Evolutionary conservation across 2,113 vertebrate genomes (phyloP).

Genomic region (Triplophysa tibetana): DNA sequence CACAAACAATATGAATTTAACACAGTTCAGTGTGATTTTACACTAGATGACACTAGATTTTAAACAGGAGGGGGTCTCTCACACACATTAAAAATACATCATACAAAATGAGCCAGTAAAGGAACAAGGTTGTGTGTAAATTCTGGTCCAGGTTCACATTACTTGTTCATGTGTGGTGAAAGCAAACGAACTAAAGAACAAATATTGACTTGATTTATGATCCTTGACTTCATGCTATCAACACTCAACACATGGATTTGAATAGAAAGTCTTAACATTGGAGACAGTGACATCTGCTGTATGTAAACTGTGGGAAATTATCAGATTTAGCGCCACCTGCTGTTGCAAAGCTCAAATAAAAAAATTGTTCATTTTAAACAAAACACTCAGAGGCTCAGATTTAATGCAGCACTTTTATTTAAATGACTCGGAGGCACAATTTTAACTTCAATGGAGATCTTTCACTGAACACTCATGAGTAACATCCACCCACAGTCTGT

Average conservation of each 20-base stretch:
- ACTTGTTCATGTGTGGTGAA: background rate
- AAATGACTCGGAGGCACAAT: constrained; percentile 72
- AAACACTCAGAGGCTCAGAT: background rate
- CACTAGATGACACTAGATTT: background rate
- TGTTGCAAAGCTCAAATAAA: constrained; percentile 5
- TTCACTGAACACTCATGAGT: constrained; percentile 58
- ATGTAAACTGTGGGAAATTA: background rate
- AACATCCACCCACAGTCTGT: constrained; percentile 53
- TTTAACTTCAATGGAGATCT: constrained; percentile 67
- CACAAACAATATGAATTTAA: background rate
- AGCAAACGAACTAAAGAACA: background rate
- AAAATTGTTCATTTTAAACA: background rate
- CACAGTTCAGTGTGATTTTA: background rate
- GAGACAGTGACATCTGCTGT: background rate
- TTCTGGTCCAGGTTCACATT: background rate
- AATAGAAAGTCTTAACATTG: background rate
- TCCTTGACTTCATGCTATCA: background rate
- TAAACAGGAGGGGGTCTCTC: no score
- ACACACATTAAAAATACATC: no score
- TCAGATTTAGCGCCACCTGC: constrained; percentile 32
- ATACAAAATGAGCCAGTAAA: background rate
- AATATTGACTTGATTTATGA: constrained; percentile 7
- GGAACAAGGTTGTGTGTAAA: background rate
- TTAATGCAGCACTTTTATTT: constrained; percentile 72
- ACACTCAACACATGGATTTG: background rate